These are phyloP conservation scores for Ameiurus melas DNA, from an alignment of 2,113 vertebrate species.

Conservation along the genomic window DNA sequence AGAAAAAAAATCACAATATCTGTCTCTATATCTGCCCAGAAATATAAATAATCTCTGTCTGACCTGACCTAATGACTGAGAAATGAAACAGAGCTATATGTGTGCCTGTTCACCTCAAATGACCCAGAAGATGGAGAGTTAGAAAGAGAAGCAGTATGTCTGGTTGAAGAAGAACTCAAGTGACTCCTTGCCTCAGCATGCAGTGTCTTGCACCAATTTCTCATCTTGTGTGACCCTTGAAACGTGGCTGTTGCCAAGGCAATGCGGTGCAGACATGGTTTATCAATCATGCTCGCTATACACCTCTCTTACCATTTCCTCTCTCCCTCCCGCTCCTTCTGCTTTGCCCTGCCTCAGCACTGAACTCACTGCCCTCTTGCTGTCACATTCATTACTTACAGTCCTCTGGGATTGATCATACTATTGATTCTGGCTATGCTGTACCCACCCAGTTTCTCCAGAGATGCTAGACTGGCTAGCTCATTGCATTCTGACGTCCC, in stretches of 20 bases:
- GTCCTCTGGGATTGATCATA: slow-evolving; percentile 60
- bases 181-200: slow-evolving; percentile 9
- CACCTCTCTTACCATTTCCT: slow-evolving; percentile 31
- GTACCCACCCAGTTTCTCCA: slow-evolving; percentile 45
- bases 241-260: slow-evolving; percentile 31
- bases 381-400: slow-evolving; percentile 51
- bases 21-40: not conserved
- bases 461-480: slow-evolving; percentile 45
- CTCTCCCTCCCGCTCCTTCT: slow-evolving; percentile 17
- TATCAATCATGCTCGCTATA: slow-evolving; percentile 32
- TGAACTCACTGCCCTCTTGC: slow-evolving; percentile 36
- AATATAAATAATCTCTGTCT: not conserved
- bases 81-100: not conserved
- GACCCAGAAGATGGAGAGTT: not conserved
- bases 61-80: not conserved
- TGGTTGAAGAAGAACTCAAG: not conserved
- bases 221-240: slow-evolving; percentile 23
- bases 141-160: not conserved
- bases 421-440: slow-evolving; percentile 62
- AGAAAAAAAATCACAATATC: not conserved
- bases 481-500: slow-evolving; percentile 42
- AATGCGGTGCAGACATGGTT: slow-evolving; percentile 32
- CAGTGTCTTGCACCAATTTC: slow-evolving; percentile 1
- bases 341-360: slow-evolving; percentile 37
- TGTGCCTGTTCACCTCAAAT: slow-evolving; percentile 11